A percentile compares a stretch with the other conserved stretches of the same genome.
Evolutionary conservation across 1,140 invertebrate species (phyloP).

Genomic region (Mya arenaria): DNA sequence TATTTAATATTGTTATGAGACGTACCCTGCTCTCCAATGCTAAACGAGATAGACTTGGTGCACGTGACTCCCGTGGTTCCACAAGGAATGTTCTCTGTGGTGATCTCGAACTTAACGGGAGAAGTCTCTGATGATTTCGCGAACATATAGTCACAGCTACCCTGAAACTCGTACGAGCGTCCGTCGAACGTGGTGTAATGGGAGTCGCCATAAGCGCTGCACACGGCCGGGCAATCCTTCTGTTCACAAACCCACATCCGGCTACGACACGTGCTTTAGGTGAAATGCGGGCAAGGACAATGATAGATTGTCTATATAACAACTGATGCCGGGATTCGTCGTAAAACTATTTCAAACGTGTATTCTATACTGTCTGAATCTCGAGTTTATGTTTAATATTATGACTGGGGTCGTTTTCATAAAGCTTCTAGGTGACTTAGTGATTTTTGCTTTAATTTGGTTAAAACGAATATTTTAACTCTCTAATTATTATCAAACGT

Average conservation of each 20-base stretch:
- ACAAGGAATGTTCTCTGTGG: conserved; percentile 89
- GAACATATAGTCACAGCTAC: conserved; percentile 91
- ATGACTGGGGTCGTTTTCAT: too few species aligned
- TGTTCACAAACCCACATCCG: conserved; percentile 75
- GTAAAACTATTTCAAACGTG: too few species aligned
- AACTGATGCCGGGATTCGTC: too few species aligned
- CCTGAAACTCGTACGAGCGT: conserved; percentile 92
- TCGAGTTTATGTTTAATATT: too few species aligned
- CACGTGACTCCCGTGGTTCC: conserved; percentile 93
- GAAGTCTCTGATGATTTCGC: conserved; percentile 83
- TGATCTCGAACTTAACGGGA: conserved; percentile 69
- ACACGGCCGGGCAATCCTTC: conserved; percentile 79
- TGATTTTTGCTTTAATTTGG: too few species aligned
- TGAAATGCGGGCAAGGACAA: neutral
- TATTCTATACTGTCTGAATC: too few species aligned
- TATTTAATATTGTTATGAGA: too few species aligned
- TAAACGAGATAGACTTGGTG: conserved; percentile 89
- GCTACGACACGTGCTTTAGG: conserved; percentile 71
- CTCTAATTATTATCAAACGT: too few species aligned
- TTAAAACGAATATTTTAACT: too few species aligned
- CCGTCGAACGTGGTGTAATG: conserved; percentile 94
- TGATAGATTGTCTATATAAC: too few species aligned
- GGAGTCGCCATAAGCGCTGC: conserved; percentile 85
- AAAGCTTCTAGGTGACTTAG: too few species aligned
- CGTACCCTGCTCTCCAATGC: conserved; percentile 78